A percentile compares a stretch with the other conserved stretches of the same genome.
phyloP scores from a whole-genome alignment of 2,888 invertebrate species.

The Pammene aurita region DNA sequence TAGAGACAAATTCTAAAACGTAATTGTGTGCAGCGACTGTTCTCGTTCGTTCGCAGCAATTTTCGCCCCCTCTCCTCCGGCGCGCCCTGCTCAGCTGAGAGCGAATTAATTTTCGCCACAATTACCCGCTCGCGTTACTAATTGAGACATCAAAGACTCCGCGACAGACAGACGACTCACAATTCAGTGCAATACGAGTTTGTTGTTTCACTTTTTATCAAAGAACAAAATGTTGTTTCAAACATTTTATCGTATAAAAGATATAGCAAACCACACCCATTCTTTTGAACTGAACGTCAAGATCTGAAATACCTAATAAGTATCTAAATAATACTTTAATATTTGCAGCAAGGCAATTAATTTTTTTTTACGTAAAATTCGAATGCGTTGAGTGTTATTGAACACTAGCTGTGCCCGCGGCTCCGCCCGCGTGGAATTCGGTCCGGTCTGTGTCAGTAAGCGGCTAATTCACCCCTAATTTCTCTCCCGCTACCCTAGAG shows the following conservation, averaged over 20 bases:
- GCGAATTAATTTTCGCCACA: constrained; percentile 80
- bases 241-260: constrained; percentile 2
- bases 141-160: constrained; percentile 79
- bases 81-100: constrained; percentile 50
- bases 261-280: background rate
- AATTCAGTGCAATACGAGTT: constrained; percentile 50
- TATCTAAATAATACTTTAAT: background rate
- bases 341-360: background rate
- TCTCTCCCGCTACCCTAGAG: no score
- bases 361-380: background rate
- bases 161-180: constrained; percentile 60
- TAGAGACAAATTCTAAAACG: constrained; percentile 25
- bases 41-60: constrained; percentile 45
- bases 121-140: constrained; percentile 80
- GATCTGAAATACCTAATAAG: no score
- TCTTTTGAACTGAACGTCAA: background rate
- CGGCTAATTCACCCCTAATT: no score
- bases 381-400: constrained; percentile 19
- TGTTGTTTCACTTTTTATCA: constrained; percentile 49
- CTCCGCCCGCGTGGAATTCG: no score
- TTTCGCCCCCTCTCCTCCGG: constrained; percentile 38
- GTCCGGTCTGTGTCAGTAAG: no score
- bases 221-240: constrained; percentile 17
- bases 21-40: constrained; percentile 30
- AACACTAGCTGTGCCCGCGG: no score